Percentiles rank a stretch among this genome's conserved stretches.
Conservation (phyloP, 2,888 invertebrate species). For the Leptopilina myrica region DNA sequence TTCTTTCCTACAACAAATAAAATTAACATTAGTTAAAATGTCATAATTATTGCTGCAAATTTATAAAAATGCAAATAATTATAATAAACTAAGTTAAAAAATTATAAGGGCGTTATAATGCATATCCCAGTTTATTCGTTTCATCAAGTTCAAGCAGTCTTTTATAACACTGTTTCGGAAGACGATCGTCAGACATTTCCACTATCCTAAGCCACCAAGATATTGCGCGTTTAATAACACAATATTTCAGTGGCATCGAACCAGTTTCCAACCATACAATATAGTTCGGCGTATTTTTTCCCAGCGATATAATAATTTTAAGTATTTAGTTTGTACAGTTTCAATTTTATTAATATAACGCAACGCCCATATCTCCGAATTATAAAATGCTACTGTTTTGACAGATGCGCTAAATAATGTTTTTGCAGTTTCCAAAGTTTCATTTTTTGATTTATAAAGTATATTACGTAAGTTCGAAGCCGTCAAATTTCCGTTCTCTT, state of each 20-base stretch:
- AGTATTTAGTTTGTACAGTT: not conserved
- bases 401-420: slow-evolving; percentile 6
- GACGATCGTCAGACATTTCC: not conserved
- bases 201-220: not conserved
- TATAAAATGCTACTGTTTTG: not conserved
- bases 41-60: too few species aligned
- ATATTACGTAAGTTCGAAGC: slow-evolving; percentile 9
- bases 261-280: slow-evolving; percentile 14
- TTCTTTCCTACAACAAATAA: too few species aligned
- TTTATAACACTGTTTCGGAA: not conserved
- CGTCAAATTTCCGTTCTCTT: slow-evolving; percentile 28
- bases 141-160: not conserved
- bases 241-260: not conserved
- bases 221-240: not conserved
- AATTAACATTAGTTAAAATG: too few species aligned
- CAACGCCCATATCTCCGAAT: not conserved
- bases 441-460: slow-evolving; percentile 1
- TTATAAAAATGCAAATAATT: too few species aligned
- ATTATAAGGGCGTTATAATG: too few species aligned
- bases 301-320: slow-evolving; percentile 1
- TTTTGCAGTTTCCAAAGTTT: not conserved
- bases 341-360: not conserved
- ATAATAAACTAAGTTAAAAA: too few species aligned
- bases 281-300: not conserved
- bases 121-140: not conserved